These are phyloP conservation scores for Hormiphora californensis DNA, from an alignment of 37 sponge, comb jelly and placozoan genomes.

Conservation along the genomic window DNA sequence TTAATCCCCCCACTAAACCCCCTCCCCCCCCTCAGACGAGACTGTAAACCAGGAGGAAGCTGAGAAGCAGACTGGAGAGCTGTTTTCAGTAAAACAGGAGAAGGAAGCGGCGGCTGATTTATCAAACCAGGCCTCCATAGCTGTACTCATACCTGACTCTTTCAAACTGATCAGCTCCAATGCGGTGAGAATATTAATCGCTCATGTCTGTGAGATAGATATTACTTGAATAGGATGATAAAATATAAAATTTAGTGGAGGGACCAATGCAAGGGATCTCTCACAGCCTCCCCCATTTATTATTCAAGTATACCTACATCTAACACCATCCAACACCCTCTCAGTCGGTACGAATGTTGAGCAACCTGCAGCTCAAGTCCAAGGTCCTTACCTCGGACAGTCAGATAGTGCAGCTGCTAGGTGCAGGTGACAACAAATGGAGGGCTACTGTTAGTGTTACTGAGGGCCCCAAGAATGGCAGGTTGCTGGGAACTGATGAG, in stretches of 20 bases:
- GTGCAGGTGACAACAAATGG: slow-evolving; percentile 9
- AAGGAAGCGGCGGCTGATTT: not conserved
- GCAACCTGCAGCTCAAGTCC: not conserved
- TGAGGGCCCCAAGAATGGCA: not conserved
- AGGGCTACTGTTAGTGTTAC: not conserved
- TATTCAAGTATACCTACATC: no score
- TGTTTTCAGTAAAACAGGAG: not conserved
- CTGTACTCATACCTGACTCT: slow-evolving; percentile 31
- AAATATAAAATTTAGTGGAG: no score
- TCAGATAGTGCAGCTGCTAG: not conserved
- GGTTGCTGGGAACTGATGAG: slow-evolving; percentile 31
- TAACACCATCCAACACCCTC: no score
- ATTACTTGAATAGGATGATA: no score
- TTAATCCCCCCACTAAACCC: no score
- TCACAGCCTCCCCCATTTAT: no score
- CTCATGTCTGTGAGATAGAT: no score
- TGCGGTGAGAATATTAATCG: no score
- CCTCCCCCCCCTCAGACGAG: no score
- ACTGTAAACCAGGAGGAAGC: not conserved
- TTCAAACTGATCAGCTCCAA: slow-evolving; percentile 17
- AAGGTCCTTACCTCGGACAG: slow-evolving; percentile 23
- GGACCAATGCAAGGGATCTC: no score
- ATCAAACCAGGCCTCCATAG: not conserved
- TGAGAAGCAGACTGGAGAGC: not conserved
- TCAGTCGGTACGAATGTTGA: not conserved